phyloP scores from a whole-genome alignment of 2,797 vertebrate species.

The Gymnoscopelus braueri region DNA sequence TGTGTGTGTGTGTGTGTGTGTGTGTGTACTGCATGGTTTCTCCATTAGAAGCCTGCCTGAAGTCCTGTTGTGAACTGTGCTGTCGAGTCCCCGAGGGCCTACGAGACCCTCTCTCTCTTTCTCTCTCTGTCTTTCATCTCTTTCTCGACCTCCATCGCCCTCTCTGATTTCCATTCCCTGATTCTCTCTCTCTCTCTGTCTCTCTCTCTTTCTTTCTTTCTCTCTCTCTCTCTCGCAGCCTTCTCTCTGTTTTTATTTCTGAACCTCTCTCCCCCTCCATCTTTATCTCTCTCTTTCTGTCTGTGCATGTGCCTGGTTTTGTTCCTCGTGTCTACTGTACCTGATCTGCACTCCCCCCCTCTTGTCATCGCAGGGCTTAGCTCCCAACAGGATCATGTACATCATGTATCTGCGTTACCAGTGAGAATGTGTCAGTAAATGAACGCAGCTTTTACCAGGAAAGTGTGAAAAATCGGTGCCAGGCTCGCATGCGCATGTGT shows the following conservation, averaged over 20 bases:
- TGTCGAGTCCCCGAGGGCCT: background rate
- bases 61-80: slow-evolving; percentile 31
- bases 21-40: slow-evolving; percentile 33
- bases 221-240: background rate
- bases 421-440: background rate
- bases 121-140: slow-evolving; percentile 12
- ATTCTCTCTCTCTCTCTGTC: slow-evolving; percentile 23
- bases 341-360: background rate
- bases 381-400: too few relatives aligned
- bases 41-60: slow-evolving; percentile 22
- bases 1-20: slow-evolving; percentile 8
- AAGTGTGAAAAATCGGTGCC: background rate
- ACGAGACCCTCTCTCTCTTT: slow-evolving; percentile 1
- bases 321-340: too few relatives aligned
- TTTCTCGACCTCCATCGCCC: too few relatives aligned
- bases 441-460: background rate
- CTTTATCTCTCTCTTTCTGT: slow-evolving; percentile 25
- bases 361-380: background rate
- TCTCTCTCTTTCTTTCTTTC: slow-evolving; percentile 19
- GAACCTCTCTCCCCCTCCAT: too few relatives aligned
- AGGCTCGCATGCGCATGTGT: background rate
- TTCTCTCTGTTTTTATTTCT: slow-evolving; percentile 24
- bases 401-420: background rate
- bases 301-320: background rate
- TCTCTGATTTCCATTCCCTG: background rate